Conservation (phyloP, 2,797 vertebrate species). For the Sebastes nivosus region DNA sequence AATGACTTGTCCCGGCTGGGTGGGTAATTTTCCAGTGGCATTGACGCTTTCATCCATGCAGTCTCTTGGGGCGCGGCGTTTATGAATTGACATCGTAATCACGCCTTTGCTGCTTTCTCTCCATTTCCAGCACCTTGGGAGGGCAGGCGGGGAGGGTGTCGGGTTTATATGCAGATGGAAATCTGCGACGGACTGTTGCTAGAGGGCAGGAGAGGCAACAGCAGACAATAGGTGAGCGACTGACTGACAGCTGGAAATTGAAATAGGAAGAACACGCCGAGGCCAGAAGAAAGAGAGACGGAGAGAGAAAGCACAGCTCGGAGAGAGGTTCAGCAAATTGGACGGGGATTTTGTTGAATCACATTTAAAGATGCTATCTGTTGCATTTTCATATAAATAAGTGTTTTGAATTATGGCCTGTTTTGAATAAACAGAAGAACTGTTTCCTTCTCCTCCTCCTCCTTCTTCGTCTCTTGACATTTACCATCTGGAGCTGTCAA, state of each 20-base stretch:
- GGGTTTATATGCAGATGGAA: constrained; percentile 61
- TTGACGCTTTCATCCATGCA: constrained; percentile 63
- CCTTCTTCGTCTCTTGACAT: constrained; percentile 21
- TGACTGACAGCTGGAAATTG: constrained; percentile 68
- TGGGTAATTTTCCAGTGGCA: constrained; percentile 64
- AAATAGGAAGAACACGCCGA: constrained; percentile 35
- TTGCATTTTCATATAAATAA: constrained; percentile 59
- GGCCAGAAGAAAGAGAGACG: constrained; percentile 2
- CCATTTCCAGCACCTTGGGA: constrained; percentile 49
- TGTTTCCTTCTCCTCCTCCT: not conserved
- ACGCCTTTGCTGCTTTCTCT: constrained; percentile 50
- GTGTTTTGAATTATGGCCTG: constrained; percentile 25
- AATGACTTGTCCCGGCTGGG: constrained; percentile 57
- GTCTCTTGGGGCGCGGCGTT: constrained; percentile 53
- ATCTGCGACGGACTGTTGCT: constrained; percentile 38
- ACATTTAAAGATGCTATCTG: constrained; percentile 53
- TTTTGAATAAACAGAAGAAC: constrained; percentile 26
- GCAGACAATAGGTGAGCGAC: constrained; percentile 39
- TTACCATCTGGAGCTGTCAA: constrained; percentile 21
- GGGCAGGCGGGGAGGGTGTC: not conserved
- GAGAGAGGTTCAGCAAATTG: constrained; percentile 35
- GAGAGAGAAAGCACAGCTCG: not conserved
- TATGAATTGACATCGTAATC: constrained; percentile 73
- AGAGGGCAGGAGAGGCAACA: constrained; percentile 20
- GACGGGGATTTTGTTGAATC: constrained; percentile 42